phyloP scores from a whole-genome alignment of 2,113 vertebrate species.

The Alexandromys fortis region DNA sequence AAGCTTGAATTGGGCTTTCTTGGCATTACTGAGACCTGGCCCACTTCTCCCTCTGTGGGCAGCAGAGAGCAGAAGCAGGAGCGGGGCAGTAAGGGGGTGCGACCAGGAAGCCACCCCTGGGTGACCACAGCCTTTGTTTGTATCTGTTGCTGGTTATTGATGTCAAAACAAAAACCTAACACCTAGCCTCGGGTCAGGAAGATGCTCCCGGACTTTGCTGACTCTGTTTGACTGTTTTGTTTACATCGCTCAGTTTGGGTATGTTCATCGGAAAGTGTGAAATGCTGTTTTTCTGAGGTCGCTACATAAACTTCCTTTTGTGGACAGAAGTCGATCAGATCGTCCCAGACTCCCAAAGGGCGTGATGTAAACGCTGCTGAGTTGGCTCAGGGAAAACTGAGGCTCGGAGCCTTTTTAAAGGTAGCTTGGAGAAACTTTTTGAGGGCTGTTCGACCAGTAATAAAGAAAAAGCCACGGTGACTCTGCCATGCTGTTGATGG shows the following conservation, averaged over 20 bases:
- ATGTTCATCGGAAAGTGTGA: slow-evolving; percentile 74
- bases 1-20: slow-evolving; percentile 40
- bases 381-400: slow-evolving; percentile 11
- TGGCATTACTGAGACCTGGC: slow-evolving; percentile 51
- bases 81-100: neutral
- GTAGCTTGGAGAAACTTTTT: slow-evolving; percentile 68
- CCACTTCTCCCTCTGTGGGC: slow-evolving; percentile 8
- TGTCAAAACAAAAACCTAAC: slow-evolving; percentile 29
- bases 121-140: slow-evolving; percentile 58
- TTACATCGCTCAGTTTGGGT: slow-evolving; percentile 59
- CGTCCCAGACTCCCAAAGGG: slow-evolving; percentile 20
- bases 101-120: neutral
- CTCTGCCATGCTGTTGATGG: slow-evolving; percentile 85
- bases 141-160: slow-evolving; percentile 20
- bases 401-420: neutral
- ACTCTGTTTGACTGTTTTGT: slow-evolving; percentile 75
- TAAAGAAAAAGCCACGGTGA: slow-evolving; percentile 85
- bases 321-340: slow-evolving; percentile 51
- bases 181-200: slow-evolving; percentile 15
- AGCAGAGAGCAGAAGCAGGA: neutral
- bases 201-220: slow-evolving; percentile 54
- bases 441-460: slow-evolving; percentile 80
- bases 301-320: slow-evolving; percentile 69
- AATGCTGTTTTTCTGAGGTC: slow-evolving; percentile 72
- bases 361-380: slow-evolving; percentile 65